Base-by-base conservation (phyloP, 2,888 invertebrate species). In the Plagiodera versicolora region DNA sequence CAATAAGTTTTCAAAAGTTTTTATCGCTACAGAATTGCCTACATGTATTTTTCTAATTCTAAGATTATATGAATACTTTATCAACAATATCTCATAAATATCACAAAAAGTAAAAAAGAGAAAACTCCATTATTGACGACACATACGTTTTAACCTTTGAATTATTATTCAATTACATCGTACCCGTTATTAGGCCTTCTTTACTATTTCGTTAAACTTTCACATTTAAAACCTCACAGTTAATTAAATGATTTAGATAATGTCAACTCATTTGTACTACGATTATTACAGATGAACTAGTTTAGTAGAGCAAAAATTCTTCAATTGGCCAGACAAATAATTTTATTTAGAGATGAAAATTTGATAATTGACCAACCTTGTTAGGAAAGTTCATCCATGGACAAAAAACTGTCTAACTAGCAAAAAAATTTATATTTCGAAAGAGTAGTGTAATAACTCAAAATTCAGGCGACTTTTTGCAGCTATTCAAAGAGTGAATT, bases 71-170 rank as follows among this genome's bases (percentile, higher is more conserved):
- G 64, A 68, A 68, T 70, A 71, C 61, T 64, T 67, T 68, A 70
- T 68, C 64, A 70, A 71, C 67, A 68, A 66, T 67, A 63, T 70
- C 67, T 65, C 53, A 44, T 68, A 71, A 68, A 70, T 71, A 71
- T 72, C 70, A 70, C 68, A 74, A 73, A 71, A 73, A 63, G 68
- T 67, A 68, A 72, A 72, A 72, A 65, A 65, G 66, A 67, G 65
- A 66, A 65, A 67, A 67, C 64, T 61, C 65, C 64, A 61, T 67
- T 66, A 64, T 75, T 74, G 73, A 74, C 68, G 67, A 70, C 67
- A 71, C 61, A 60, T 64, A 56, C 51, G 63, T 65, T 60, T 63
- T 60, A 62, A 56, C 59, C 62, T 54, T 58, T 45, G 39, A 56
- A 67, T 67, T 67, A 67, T 67, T 64, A 67, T 65, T 67, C 67